Percentiles rank a stretch among this genome's conserved stretches.
These are phyloP conservation scores for Lochmaea capreae DNA, from an alignment of 2,888 invertebrate species.

Conservation along the genomic window DNA sequence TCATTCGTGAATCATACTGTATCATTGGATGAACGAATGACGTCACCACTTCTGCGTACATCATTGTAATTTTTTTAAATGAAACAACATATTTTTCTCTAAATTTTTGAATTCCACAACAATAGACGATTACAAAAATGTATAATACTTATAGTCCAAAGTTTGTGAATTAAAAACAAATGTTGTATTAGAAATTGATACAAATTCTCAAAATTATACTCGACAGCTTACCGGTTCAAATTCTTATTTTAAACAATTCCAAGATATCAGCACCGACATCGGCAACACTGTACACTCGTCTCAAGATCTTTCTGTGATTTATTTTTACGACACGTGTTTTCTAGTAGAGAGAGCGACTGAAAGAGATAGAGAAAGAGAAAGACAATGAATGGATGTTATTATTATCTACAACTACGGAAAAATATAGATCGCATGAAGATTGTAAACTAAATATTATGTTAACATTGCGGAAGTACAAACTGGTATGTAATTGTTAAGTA, in stretches of 20 bases:
- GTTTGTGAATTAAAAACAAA: no score
- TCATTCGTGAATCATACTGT: no score
- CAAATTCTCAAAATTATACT: no score
- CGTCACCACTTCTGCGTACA: no score
- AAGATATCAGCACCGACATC: neutral
- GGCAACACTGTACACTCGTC: conserved; percentile 6
- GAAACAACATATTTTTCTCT: no score
- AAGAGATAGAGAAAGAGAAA: neutral
- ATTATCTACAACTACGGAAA: conserved; percentile 18
- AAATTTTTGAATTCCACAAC: no score
- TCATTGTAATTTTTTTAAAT: no score
- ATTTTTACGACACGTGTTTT: conserved; percentile 20
- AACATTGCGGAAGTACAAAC: conserved; percentile 13
- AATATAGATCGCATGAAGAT: conserved; percentile 24
- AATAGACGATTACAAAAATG: no score
- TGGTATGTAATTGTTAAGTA: conserved; percentile 9
- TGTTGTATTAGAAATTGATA: no score
- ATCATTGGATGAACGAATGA: no score
- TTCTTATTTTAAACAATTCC: neutral
- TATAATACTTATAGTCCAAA: no score
- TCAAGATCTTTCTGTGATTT: conserved; percentile 9
- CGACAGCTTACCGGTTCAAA: no score
- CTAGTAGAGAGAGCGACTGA: conserved; percentile 5
- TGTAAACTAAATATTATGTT: conserved; percentile 19
- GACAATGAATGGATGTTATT: conserved; percentile 6